phyloP scores from a whole-genome alignment of 2,797 vertebrate species.

The Halcyon badia region DNA sequence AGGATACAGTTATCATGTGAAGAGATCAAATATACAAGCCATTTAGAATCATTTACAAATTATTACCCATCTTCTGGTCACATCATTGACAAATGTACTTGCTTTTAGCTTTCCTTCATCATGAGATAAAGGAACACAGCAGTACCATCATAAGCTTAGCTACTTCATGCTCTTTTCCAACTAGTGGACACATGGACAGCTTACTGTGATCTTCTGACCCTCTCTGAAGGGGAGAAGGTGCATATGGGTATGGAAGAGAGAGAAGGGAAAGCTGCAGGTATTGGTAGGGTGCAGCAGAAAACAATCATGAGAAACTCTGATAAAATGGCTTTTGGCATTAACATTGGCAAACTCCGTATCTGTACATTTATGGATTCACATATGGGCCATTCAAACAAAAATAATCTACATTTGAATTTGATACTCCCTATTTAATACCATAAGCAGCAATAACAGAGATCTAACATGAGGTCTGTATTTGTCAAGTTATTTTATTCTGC shows the following conservation, averaged over 20 bases:
- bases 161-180: not conserved
- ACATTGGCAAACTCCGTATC: not conserved
- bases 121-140: not conserved
- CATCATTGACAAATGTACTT: not conserved
- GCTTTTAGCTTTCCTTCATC: not conserved
- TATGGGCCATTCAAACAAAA: not conserved
- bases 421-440: not conserved
- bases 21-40: not conserved
- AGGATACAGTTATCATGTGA: not conserved
- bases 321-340: not conserved
- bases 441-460: not conserved
- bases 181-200: not conserved
- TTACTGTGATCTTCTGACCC: not conserved
- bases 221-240: not conserved
- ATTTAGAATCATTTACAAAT: not conserved
- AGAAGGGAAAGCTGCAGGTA: not conserved
- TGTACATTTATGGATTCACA: not conserved
- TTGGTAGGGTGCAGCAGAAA: not conserved
- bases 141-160: not conserved
- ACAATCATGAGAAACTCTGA: not conserved
- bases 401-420: too few relatives aligned
- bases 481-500: slow-evolving; percentile 14
- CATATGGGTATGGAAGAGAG: not conserved
- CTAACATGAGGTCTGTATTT: not conserved
- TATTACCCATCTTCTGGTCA: not conserved